These are phyloP conservation scores for Cydia pomonella DNA, from an alignment of 1,140 invertebrate species.

Conservation along the genomic window DNA sequence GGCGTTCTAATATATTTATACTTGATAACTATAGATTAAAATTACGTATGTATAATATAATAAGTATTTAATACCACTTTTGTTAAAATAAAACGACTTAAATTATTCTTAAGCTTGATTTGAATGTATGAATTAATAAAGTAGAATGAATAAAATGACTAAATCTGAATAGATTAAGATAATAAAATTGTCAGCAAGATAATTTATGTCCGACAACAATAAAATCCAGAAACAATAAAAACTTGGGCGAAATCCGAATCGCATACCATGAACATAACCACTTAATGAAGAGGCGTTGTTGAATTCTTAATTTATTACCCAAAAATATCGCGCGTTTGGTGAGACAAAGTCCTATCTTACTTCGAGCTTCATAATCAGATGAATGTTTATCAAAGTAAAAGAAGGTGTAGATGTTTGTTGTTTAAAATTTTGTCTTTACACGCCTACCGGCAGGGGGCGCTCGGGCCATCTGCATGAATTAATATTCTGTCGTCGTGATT, in stretches of 20 bases:
- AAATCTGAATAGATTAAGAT: no score
- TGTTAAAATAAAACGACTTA: no score
- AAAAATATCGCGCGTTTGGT: slow-evolving; percentile 37
- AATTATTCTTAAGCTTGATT: no score
- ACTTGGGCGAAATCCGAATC: slow-evolving; percentile 27
- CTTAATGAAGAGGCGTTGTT: slow-evolving; percentile 56
- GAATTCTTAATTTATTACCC: slow-evolving; percentile 59
- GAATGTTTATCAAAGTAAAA: not conserved
- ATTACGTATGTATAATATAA: no score
- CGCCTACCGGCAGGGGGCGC: slow-evolving; percentile 51
- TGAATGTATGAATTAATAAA: no score
- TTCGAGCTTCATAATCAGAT: not conserved
- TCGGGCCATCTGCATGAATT: slow-evolving; percentile 57
- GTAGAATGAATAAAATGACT: no score
- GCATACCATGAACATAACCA: slow-evolving; percentile 43
- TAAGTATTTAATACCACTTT: no score
- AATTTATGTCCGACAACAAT: not conserved
- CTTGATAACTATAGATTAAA: no score
- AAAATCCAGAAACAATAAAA: slow-evolving; percentile 5
- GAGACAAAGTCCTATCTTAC: not conserved
- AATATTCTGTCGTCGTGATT: slow-evolving; percentile 66
- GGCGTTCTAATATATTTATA: no score
- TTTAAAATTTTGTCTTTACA: slow-evolving; percentile 56
- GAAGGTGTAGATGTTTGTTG: slow-evolving; percentile 55
- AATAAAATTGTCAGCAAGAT: not conserved